Percentiles rank a stretch among this genome's conserved stretches.
Evolutionary conservation across 1,140 invertebrate species (phyloP).

Genomic region (Oreohelix idahoensis): DNA sequence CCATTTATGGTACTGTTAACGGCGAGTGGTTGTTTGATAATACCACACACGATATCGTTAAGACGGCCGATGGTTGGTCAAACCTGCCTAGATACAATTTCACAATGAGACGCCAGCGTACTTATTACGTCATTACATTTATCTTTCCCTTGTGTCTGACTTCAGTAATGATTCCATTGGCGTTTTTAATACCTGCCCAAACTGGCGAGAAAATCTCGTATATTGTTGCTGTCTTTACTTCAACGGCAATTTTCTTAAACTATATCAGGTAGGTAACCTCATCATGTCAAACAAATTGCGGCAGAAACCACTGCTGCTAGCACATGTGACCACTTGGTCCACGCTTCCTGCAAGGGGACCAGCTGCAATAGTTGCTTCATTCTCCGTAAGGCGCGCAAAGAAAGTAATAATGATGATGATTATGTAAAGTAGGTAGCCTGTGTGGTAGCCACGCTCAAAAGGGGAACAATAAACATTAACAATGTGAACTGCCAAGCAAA

Average conservation of each 20-base stretch:
- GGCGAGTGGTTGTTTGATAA: not conserved
- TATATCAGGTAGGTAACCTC: conserved; percentile 9
- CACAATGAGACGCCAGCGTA: conserved; percentile 32
- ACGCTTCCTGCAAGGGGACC: no score
- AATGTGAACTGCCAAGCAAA: no score
- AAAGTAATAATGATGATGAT: no score
- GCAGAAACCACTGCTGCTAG: no score
- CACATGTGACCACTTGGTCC: no score
- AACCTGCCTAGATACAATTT: conserved; percentile 26
- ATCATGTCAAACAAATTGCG: no score
- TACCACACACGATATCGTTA: not conserved
- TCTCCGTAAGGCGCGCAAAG: no score
- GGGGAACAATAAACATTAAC: no score
- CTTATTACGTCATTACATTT: conserved; percentile 46
- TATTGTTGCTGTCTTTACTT: conserved; percentile 82
- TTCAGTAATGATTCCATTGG: conserved; percentile 47
- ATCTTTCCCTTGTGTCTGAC: conserved; percentile 50
- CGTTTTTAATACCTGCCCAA: conserved; percentile 76
- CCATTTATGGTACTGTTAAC: not conserved
- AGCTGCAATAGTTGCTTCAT: no score
- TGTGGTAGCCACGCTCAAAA: no score
- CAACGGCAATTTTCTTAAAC: conserved; percentile 71
- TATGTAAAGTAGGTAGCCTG: no score
- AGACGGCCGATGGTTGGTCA: conserved; percentile 27
- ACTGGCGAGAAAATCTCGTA: conserved; percentile 77